Conservation (phyloP, 2,888 invertebrate species). For the Laothoe populi region DNA sequence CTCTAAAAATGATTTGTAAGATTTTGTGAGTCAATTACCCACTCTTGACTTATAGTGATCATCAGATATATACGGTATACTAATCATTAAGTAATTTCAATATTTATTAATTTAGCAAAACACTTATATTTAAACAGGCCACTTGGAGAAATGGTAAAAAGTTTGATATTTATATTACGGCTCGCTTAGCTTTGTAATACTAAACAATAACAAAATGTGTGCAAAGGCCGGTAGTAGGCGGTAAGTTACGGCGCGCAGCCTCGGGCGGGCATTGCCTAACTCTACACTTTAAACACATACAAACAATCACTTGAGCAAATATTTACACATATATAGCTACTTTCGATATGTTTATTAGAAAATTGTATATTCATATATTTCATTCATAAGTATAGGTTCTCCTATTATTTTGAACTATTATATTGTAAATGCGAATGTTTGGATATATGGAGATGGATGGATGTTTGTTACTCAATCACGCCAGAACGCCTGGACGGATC, state of each 20-base stretch:
- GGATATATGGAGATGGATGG: too few relatives aligned
- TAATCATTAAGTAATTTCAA: not conserved
- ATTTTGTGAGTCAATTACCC: too few relatives aligned
- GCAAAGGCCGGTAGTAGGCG: constrained; percentile 43
- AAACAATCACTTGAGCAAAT: constrained; percentile 28
- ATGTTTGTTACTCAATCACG: too few relatives aligned
- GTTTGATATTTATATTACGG: constrained; percentile 68
- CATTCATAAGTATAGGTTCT: too few relatives aligned
- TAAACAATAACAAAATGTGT: constrained; percentile 73
- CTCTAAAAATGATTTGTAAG: too few relatives aligned
- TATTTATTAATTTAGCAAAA: constrained; percentile 43
- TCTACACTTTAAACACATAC: constrained; percentile 17
- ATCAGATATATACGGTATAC: too few relatives aligned
- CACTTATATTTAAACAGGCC: constrained; percentile 61
- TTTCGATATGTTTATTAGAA: not conserved
- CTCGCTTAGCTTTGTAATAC: constrained; percentile 70
- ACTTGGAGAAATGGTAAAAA: constrained; percentile 62
- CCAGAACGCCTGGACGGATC: too few relatives aligned
- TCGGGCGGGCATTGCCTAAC: constrained; percentile 29
- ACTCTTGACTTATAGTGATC: too few relatives aligned
- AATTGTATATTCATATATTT: not conserved
- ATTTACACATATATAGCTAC: constrained; percentile 2
- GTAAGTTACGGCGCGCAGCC: constrained; percentile 32
- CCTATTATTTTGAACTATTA: too few relatives aligned
- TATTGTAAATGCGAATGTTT: too few relatives aligned